phyloP scores from a whole-genome alignment of 2,113 vertebrate species.

The Fukomys damarensis region DNA sequence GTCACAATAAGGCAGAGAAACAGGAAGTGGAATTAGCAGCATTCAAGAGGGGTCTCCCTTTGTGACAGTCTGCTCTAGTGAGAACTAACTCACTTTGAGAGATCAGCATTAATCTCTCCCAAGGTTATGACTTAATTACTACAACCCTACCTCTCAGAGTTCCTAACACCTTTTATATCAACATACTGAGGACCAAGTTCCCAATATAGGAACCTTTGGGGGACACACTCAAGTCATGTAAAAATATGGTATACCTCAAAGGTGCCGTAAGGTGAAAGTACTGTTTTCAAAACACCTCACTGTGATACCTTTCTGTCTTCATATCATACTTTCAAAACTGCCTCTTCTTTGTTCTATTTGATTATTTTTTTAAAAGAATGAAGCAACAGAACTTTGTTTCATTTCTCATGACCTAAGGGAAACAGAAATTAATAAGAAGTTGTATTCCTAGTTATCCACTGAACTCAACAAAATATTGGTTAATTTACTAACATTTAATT shows the following conservation, averaged over 20 bases:
- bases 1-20: background rate
- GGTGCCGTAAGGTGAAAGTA: slow-evolving; percentile 87
- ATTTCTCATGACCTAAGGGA: background rate
- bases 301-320: slow-evolving; percentile 78
- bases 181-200: background rate
- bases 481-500: background rate
- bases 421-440: background rate
- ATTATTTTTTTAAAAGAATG: slow-evolving; percentile 52
- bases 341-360: slow-evolving; percentile 76
- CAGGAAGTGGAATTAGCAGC: background rate
- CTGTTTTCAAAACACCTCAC: slow-evolving; percentile 82
- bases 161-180: background rate
- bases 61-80: background rate
- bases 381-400: background rate
- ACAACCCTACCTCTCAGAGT: background rate
- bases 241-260: slow-evolving; percentile 48
- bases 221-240: background rate
- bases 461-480: background rate
- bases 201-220: background rate
- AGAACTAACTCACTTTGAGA: background rate
- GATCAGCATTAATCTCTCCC: background rate
- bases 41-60: background rate
- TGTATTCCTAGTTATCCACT: background rate
- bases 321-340: slow-evolving; percentile 60
- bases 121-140: background rate